These are phyloP conservation scores for Cinclus cinclus DNA, from an alignment of 2,113 vertebrate genomes.

Conservation along the genomic window DNA sequence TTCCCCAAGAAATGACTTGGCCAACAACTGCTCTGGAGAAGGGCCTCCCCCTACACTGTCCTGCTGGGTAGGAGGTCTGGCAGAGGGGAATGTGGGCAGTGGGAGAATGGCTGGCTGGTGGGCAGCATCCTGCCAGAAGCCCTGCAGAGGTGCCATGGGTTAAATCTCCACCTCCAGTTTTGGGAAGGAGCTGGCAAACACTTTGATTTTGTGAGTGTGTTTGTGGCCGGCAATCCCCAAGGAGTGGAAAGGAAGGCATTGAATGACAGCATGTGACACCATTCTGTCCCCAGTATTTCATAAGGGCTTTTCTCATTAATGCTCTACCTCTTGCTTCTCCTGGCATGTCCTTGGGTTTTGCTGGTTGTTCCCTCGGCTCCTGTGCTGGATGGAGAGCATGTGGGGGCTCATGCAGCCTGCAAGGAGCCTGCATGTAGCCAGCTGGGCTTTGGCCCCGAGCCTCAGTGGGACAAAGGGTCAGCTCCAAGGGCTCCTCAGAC, in stretches of 20 bases:
- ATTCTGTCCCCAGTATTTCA: not conserved
- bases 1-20: not conserved
- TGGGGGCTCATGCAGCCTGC: not conserved
- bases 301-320: not conserved
- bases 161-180: not conserved
- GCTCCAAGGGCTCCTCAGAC: not conserved
- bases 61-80: rapidly evolving
- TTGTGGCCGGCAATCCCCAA: not conserved
- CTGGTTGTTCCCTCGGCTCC: not conserved
- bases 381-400: not conserved
- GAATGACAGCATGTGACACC: rapidly evolving
- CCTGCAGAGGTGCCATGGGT: not conserved
- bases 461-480: not conserved
- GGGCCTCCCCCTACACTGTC: not conserved
- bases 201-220: not conserved
- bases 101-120: rapidly evolving
- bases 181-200: not conserved
- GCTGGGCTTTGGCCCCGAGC: not conserved
- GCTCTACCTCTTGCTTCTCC: not conserved
- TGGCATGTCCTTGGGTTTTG: not conserved
- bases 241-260: not conserved
- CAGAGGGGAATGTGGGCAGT: rapidly evolving
- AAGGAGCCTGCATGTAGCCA: not conserved
- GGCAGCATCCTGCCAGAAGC: not conserved
- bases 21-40: not conserved